Percentiles rank a stretch among this genome's conserved stretches.
Conservation (phyloP, 1,140 invertebrate genomes). For the Cherax quadricarinatus region DNA sequence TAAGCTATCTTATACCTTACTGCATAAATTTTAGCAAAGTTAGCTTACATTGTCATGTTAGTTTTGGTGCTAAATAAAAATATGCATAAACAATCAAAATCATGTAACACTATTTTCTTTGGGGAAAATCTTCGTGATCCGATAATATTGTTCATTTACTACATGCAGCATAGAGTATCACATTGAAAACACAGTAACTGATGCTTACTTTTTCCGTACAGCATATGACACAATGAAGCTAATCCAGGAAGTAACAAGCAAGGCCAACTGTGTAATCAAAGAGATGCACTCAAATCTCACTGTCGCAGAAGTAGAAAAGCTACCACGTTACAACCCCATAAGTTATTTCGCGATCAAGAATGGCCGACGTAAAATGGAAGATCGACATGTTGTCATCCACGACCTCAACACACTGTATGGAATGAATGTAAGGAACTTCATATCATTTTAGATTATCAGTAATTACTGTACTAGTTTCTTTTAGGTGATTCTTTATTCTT, state of each 20-base stretch:
- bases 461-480: too few species aligned
- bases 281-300: conserved; percentile 76
- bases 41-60: too few species aligned
- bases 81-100: too few species aligned
- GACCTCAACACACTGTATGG: conserved; percentile 78
- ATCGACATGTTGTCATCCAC: conserved; percentile 86
- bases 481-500: too few species aligned
- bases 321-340: conserved; percentile 75
- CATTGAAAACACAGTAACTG: background rate
- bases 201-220: conserved; percentile 76
- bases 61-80: too few species aligned
- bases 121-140: too few species aligned
- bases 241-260: conserved; percentile 84
- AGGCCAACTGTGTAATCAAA: conserved; percentile 82
- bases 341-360: conserved; percentile 86
- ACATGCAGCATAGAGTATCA: too few species aligned
- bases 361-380: conserved; percentile 89
- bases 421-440: conserved; percentile 46
- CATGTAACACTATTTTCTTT: too few species aligned
- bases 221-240: conserved; percentile 84
- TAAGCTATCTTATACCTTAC: too few species aligned
- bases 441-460: background rate
- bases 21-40: too few species aligned
- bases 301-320: conserved; percentile 75
- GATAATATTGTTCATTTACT: too few species aligned